Conservation (phyloP, 2,888 invertebrate species). For the Mylabris sibirica region DNA sequence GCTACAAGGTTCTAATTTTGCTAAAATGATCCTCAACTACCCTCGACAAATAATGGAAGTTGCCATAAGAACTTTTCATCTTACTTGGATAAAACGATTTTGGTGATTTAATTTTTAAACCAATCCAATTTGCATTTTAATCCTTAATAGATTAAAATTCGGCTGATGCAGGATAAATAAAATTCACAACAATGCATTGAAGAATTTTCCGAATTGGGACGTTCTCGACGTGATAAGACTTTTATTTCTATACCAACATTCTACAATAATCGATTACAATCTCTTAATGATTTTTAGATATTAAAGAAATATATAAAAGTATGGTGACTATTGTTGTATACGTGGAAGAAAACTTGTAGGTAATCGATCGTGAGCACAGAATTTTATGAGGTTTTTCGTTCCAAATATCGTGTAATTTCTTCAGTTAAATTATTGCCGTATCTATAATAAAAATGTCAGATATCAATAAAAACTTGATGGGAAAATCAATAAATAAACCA, state of each 20-base stretch:
- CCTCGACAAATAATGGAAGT: no score
- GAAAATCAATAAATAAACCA: background rate
- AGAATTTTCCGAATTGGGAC: background rate
- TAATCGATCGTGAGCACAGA: background rate
- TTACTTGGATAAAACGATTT: no score
- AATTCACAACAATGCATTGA: background rate
- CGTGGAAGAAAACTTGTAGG: background rate
- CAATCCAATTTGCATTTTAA: background rate
- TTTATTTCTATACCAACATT: background rate
- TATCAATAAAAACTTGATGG: background rate
- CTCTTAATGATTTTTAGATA: background rate
- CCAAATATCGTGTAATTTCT: background rate
- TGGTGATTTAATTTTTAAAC: no score
- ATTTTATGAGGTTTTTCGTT: background rate
- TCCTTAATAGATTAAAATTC: background rate
- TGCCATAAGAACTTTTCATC: no score
- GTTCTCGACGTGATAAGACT: background rate
- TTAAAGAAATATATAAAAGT: background rate
- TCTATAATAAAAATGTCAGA: background rate
- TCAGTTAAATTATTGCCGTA: background rate
- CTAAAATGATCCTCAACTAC: no score
- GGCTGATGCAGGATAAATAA: background rate
- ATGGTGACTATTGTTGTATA: background rate
- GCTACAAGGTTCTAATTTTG: no score
- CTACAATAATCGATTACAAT: background rate